Base-by-base conservation (phyloP, 1,140 invertebrate genomes). In the Diabrotica undecimpunctata region DNA sequence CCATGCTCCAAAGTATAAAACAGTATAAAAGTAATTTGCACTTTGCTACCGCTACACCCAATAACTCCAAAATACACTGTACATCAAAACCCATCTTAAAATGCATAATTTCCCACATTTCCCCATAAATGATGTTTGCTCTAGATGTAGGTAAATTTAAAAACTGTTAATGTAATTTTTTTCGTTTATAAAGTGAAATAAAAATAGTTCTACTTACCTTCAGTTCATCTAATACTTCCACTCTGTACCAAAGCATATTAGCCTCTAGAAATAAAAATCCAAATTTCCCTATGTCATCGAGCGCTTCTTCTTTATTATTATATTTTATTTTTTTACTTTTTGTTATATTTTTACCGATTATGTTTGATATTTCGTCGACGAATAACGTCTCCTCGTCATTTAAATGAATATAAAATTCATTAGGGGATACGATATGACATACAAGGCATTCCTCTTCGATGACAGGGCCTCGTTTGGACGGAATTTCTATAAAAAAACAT, bases 391-490 rank as follows among this genome's bases (percentile, higher is more conserved):
- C 57, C 4, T 62, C 54, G 50, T 66, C 59, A 61, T 14, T 46
- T 11, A 66, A 14, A 62, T 66, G 65, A 9, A 66, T 57, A 53
- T 66, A 66, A 62, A 66, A 62, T 52, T 66, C 60, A 50, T 14
- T 12, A 9, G 65, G 65, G 7, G 59, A 58, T 25, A 41, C 54
- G 5, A 62, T 55, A 37, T 66, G 53, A 41, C 60, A 54, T 14
- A 66, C 53, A 13, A 62, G 13, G 38, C 65, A 66, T 5, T 13
- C 11, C 0, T 57, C 54, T 7, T 55, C 55, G 6, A 62, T 61
- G 56, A 51, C 13, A 7, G 61, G 60, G 11, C 46, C 38, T 39
- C 9, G 10, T 54, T 62, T 62, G 9, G 52, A 25, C 25, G 10
- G 5, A 10, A 55, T 25, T 55, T 55, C 54, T 55, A 10, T 25